Conservation (phyloP, 2,888 invertebrate species). For the Pachymerium ferrugineum region DNA sequence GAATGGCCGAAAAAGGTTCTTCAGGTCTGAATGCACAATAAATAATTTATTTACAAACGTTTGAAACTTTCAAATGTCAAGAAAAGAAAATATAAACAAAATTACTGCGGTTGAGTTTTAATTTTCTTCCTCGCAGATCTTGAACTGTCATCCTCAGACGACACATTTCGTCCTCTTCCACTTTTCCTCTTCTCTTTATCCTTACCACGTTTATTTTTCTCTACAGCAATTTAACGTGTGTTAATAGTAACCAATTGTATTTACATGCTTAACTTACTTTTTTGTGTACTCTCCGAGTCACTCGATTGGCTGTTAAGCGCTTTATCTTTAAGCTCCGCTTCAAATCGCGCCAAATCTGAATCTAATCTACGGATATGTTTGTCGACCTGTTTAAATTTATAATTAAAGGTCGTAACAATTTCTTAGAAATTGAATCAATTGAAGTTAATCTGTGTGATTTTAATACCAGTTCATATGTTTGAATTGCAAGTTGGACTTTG, state of each 20-base stretch:
- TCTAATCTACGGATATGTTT: conserved; percentile 94
- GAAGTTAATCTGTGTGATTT: too few species aligned
- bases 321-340: conserved; percentile 94
- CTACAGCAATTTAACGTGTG: conserved; percentile 45
- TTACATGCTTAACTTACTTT: conserved; percentile 36
- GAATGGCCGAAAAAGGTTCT: conserved; percentile 26
- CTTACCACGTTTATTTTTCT: conserved; percentile 64
- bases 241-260: neutral
- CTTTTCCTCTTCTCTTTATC: conserved; percentile 56
- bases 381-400: conserved; percentile 60
- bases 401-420: neutral
- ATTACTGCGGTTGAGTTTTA: conserved; percentile 38
- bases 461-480: conserved; percentile 83
- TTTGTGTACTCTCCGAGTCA: conserved; percentile 39
- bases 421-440: neutral
- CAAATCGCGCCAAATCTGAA: conserved; percentile 92
- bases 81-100: conserved; percentile 28
- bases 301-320: conserved; percentile 59
- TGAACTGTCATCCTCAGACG: conserved; percentile 41
- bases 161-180: conserved; percentile 49
- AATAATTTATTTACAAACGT: neutral
- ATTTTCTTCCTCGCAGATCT: conserved; percentile 39
- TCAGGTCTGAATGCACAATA: conserved; percentile 37
- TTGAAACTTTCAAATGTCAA: neutral
- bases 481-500: conserved; percentile 94